These are phyloP conservation scores for Azemiops feae DNA, from an alignment of 2,113 vertebrate species.

Conservation along the genomic window DNA sequence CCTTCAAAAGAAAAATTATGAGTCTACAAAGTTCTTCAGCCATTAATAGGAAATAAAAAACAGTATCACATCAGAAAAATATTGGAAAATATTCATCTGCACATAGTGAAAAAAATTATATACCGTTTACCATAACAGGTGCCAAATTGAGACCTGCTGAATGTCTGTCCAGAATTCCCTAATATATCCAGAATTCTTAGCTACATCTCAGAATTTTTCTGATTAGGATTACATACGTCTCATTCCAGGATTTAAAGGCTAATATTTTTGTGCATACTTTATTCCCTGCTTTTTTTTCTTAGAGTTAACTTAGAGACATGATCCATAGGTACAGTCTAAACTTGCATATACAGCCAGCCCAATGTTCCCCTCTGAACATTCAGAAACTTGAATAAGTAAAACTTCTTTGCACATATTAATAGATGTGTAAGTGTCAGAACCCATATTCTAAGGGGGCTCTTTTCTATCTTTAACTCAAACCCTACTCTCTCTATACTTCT, in stretches of 20 bases:
- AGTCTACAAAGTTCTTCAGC: background rate
- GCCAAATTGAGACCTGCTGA: background rate
- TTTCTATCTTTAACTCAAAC: too few species aligned
- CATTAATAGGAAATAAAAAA: background rate
- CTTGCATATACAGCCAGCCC: background rate
- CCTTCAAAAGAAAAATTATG: background rate
- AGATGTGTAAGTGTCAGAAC: too few species aligned
- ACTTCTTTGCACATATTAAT: background rate
- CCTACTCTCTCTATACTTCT: too few species aligned
- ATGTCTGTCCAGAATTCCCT: background rate
- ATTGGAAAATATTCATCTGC: background rate
- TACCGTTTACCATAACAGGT: background rate
- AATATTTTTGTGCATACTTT: background rate
- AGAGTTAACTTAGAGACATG: background rate
- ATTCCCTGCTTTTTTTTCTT: background rate
- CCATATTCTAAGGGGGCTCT: too few species aligned
- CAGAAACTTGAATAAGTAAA: background rate
- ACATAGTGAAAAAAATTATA: background rate
- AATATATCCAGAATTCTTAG: background rate
- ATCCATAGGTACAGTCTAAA: background rate
- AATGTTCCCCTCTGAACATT: background rate
- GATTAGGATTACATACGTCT: background rate
- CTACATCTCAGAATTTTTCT: background rate
- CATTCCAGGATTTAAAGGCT: background rate
- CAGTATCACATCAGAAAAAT: background rate